Conservation (phyloP, 1,140 invertebrate genomes). For the Lethocerus indicus region DNA sequence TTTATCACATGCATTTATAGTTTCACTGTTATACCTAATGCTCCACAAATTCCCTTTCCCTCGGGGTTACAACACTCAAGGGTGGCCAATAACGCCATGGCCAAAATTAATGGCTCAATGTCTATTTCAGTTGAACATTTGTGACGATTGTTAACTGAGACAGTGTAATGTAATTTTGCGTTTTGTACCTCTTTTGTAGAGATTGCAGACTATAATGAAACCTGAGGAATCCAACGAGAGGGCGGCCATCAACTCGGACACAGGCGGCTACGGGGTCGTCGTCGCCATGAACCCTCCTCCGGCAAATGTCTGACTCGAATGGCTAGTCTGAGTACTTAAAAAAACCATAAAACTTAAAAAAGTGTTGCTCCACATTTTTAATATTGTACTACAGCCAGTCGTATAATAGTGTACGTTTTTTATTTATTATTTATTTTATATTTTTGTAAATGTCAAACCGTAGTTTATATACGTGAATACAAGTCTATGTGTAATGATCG, state of each 20-base stretch:
- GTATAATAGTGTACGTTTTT: no score
- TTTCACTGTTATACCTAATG: background rate
- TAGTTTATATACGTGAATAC: no score
- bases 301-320: conserved; percentile 23
- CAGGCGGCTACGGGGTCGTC: conserved; percentile 19
- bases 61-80: background rate
- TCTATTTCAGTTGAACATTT: background rate
- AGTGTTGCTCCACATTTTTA: no score
- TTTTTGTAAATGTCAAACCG: no score
- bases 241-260: conserved; percentile 14
- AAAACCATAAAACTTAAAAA: no score
- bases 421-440: no score
- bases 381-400: no score
- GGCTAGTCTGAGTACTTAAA: conserved; percentile 18
- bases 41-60: background rate
- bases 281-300: no score
- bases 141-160: background rate
- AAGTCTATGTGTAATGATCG: no score
- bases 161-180: background rate
- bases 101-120: background rate
- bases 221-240: conserved; percentile 19
- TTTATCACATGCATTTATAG: no score
- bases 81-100: background rate
- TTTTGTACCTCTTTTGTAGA: conserved; percentile 13
- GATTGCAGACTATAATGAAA: conserved; percentile 17